These are phyloP conservation scores for Ploceus nigricollis DNA, from an alignment of 2,113 vertebrate species.

Conservation along the genomic window DNA sequence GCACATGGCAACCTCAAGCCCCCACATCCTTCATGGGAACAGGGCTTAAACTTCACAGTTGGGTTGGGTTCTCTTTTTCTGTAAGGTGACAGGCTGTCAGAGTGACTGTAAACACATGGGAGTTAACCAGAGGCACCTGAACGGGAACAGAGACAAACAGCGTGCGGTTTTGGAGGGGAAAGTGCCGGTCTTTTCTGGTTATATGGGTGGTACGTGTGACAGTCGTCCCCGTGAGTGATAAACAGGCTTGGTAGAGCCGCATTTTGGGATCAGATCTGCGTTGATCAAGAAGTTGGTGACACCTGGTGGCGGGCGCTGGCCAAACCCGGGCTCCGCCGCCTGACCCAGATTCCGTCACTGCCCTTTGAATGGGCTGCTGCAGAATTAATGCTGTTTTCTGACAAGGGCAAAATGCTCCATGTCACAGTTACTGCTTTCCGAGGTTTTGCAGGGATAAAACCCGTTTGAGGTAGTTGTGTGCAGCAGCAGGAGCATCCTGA, in stretches of 20 bases:
- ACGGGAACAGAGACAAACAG: not conserved
- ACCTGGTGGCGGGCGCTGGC: conserved; percentile 62
- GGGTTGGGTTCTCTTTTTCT: not conserved
- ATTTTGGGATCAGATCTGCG: not conserved
- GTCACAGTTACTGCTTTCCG: not conserved
- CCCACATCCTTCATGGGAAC: accelerated
- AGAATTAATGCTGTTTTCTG: not conserved
- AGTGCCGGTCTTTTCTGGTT: not conserved
- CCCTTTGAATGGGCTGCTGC: not conserved
- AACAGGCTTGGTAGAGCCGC: not conserved
- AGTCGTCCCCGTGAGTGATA: not conserved
- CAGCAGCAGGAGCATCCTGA: not conserved
- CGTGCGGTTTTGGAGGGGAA: accelerated
- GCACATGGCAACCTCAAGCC: not conserved
- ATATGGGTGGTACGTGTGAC: accelerated
- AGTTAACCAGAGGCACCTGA: not conserved
- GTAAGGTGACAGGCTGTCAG: not conserved
- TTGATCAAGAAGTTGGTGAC: conserved; percentile 65
- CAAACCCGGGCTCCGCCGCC: not conserved
- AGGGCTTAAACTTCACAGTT: not conserved
- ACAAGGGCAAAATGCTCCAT: not conserved
- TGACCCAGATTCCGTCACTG: not conserved
- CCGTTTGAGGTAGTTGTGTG: not conserved
- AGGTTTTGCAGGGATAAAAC: not conserved
- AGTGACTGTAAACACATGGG: not conserved